phyloP scores from a whole-genome alignment of 2,797 vertebrate species.

The Propithecus perrieri region DNA sequence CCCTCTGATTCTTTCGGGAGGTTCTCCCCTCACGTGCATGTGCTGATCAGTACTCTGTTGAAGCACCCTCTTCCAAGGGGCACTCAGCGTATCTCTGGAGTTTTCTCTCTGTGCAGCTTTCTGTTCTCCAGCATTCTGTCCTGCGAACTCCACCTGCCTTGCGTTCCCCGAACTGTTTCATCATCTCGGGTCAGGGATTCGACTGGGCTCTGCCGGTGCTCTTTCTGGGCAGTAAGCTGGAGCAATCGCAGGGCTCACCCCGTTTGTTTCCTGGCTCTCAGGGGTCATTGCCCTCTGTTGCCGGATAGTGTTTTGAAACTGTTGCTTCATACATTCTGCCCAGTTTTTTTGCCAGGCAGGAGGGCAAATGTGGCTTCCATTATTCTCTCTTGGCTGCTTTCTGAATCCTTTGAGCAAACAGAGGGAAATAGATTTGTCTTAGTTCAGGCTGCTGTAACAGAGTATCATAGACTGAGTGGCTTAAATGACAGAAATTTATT shows the following conservation, averaged over 20 bases:
- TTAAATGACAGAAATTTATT: neutral
- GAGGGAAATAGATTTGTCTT: neutral
- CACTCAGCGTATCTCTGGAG: neutral
- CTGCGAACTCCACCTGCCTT: neutral
- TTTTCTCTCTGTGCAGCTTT: neutral
- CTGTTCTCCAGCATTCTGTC: neutral
- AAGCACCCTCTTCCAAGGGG: neutral
- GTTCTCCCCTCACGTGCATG: neutral
- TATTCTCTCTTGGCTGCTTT: neutral
- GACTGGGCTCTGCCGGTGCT: neutral
- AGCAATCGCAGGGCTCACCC: neutral
- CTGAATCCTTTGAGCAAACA: neutral
- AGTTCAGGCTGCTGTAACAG: neutral
- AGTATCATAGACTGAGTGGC: neutral
- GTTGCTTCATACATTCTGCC: neutral
- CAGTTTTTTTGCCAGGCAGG: neutral
- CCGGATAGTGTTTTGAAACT: neutral
- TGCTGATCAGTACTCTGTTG: neutral
- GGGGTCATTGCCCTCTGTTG: neutral
- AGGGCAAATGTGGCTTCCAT: neutral
- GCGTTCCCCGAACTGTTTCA: neutral
- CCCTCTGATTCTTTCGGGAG: neutral
- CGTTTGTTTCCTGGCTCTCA: neutral
- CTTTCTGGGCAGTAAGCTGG: neutral
- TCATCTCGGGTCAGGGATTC: neutral